Base-by-base conservation (phyloP, 2,888 invertebrate genomes). In the Criorhina ranunculi region DNA sequence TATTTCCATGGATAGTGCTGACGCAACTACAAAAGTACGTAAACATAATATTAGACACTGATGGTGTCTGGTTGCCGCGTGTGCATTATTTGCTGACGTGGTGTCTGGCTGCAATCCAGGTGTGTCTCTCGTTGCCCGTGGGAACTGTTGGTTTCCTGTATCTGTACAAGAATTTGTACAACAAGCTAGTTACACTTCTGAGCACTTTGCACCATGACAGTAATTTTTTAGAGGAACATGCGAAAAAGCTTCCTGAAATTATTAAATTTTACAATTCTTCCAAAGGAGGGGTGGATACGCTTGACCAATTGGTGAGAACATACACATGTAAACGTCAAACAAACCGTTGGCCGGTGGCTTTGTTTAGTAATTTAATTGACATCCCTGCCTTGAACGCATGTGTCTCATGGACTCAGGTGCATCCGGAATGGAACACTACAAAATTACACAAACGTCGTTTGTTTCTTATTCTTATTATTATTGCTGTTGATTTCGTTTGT, bases 271-370 rank as follows among this genome's bases (percentile, higher is more conserved):
- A 57, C 15, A 69, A 70, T 19, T 33, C 44, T 29, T 44, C 55
- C 24, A 70, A 70, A 57, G 44, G 17, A 12, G 70, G 44, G 12
- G 42, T 57, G 29, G 70, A 70, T 55, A 57, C 57, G 44, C 42
- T 55, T 12, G 42, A 69, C 51, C 40, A 53, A 42, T 40, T 69
- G 11, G 44, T 69, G 29, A 42, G 51, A 53, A 69, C 42, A 19
- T 53, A 55, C 17, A 37, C 37, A 12, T 46, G 37, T 12, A 51
- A 51, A 44, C 37, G 40, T n/a, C 49, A 67, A 40, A 67, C 40
- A 24, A 67, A 53, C 40, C 67, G 53, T 40, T 67, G 67, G 67
- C 40, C 51, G 29, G 67, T 67, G 46, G 66, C 66, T 31, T 49
- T 53, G 37, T 67, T 66, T 66, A 33, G 51, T 51, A 35, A 66